A percentile compares a stretch with the other conserved stretches of the same genome.
phyloP scores from a whole-genome alignment of 2,113 vertebrate genomes.

The Psophia crepitans region DNA sequence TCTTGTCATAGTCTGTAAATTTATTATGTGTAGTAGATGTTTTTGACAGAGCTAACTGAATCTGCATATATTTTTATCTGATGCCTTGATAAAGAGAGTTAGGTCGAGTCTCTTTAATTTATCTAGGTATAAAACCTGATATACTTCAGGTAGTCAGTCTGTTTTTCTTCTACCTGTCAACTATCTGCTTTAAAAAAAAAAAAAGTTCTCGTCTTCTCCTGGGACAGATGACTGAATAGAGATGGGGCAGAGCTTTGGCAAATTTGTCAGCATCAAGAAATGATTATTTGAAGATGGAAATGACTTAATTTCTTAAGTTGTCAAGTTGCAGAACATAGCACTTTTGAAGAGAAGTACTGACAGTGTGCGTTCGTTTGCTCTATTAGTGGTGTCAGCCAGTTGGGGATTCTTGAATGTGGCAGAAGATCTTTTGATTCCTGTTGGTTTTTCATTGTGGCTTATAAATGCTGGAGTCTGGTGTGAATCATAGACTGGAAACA shows the following conservation, averaged over 20 bases:
- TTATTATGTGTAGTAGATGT: background rate
- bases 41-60: constrained; percentile 41
- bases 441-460: background rate
- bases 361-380: background rate
- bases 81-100: background rate
- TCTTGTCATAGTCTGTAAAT: constrained; percentile 49
- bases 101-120: background rate
- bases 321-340: constrained; percentile 66
- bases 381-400: constrained; percentile 35
- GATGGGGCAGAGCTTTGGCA: constrained; percentile 39
- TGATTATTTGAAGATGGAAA: constrained; percentile 53
- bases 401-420: constrained; percentile 14
- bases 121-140: constrained; percentile 7
- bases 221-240: constrained; percentile 47
- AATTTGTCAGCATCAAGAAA: constrained; percentile 49
- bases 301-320: constrained; percentile 57
- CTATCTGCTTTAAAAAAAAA: background rate
- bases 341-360: constrained; percentile 27
- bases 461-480: background rate
- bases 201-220: constrained; percentile 26
- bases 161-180: constrained; percentile 45
- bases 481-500: background rate
- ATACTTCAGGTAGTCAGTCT: constrained; percentile 27
- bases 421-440: background rate
- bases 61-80: constrained; percentile 32